Evolutionary conservation across 2,888 invertebrate species (phyloP).

Genomic region (Pseudococcus viburni): DNA sequence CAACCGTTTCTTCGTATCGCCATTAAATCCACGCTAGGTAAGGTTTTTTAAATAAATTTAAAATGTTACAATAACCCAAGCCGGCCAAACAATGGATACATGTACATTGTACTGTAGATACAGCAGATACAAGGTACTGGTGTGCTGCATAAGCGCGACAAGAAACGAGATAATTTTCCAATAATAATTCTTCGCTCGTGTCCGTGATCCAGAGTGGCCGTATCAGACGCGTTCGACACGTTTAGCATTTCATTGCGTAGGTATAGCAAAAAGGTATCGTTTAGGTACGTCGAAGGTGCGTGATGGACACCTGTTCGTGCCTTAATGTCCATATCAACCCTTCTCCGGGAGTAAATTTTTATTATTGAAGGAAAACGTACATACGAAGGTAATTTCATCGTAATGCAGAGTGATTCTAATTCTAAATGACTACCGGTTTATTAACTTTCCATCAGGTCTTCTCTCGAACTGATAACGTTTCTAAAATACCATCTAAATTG

Average conservation of each 20-base stretch:
- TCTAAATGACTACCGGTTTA: background rate
- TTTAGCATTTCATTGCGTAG: slow-evolving; percentile 41
- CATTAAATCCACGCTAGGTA: slow-evolving; percentile 22
- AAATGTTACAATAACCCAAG: slow-evolving; percentile 26
- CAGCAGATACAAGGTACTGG: background rate
- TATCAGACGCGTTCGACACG: background rate
- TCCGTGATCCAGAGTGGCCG: background rate
- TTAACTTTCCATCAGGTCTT: background rate
- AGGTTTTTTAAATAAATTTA: slow-evolving; percentile 39
- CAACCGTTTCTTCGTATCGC: slow-evolving; percentile 43
- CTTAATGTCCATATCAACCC: slow-evolving; percentile 3
- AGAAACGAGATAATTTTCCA: slow-evolving; percentile 52
- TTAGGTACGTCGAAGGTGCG: background rate
- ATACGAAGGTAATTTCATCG: background rate
- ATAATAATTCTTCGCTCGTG: slow-evolving; percentile 55
- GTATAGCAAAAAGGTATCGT: background rate
- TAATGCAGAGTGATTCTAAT: background rate
- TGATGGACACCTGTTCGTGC: slow-evolving; percentile 44
- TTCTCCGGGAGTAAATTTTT: background rate
- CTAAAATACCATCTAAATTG: background rate
- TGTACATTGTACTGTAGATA: slow-evolving; percentile 14
- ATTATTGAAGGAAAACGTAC: background rate
- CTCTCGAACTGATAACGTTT: background rate
- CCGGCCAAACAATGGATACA: slow-evolving; percentile 17
- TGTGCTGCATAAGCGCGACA: slow-evolving; percentile 33